Evolutionary conservation across 2,797 vertebrate species (phyloP).

Genomic region (Brachymystax lenok): DNA sequence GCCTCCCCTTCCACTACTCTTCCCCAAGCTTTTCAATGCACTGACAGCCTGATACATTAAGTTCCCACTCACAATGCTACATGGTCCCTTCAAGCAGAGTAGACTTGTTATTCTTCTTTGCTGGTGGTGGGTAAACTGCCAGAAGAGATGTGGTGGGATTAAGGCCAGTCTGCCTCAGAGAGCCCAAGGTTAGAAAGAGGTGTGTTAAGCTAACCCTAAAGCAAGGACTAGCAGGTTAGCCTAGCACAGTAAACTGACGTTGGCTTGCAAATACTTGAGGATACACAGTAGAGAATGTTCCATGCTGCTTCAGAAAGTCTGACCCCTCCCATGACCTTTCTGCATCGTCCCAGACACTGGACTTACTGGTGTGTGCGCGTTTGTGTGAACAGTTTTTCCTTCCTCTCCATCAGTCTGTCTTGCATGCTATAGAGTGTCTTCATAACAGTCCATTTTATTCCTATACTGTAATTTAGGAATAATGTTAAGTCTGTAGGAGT

Average conservation of each 20-base stretch:
- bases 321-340: constrained; percentile 20
- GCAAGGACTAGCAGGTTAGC: constrained; percentile 6
- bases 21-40: no score
- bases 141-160: constrained; percentile 56
- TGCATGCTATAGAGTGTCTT: no score
- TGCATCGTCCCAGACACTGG: not conserved
- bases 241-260: no score
- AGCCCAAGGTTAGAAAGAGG: constrained; percentile 33
- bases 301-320: constrained; percentile 3
- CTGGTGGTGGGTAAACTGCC: constrained; percentile 49
- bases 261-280: constrained; percentile 28
- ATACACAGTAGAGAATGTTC: constrained; percentile 13
- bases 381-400: no score
- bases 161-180: constrained; percentile 36
- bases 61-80: no score
- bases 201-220: constrained; percentile 2
- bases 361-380: not conserved
- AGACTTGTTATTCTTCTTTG: constrained; percentile 17
- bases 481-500: no score
- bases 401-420: no score
- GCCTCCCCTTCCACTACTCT: no score
- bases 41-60: no score
- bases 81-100: no score
- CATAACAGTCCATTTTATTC: no score
- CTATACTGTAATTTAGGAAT: no score